These are phyloP conservation scores for Drosophila atripex DNA, from an alignment of 2,888 invertebrate genomes.

Conservation along the genomic window DNA sequence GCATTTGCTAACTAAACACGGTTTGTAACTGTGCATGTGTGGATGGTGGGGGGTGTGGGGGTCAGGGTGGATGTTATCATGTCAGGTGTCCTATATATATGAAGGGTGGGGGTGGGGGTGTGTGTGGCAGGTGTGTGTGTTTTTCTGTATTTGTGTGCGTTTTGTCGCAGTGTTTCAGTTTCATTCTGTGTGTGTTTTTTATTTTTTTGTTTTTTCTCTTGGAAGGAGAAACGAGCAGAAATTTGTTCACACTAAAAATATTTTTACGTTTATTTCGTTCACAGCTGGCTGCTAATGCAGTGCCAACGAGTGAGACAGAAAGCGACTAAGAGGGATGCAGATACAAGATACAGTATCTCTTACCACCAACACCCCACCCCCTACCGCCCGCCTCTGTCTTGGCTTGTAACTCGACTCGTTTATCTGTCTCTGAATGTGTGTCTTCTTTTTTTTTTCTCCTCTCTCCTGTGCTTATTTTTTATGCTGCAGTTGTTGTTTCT, in stretches of 20 bases:
- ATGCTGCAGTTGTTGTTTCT: constrained; percentile 34
- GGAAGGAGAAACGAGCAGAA: constrained; percentile 34
- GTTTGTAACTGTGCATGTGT: constrained; percentile 17
- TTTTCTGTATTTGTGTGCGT: constrained; percentile 28
- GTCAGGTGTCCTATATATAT: constrained; percentile 33
- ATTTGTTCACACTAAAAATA: constrained; percentile 74
- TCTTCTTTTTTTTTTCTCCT: constrained; percentile 1
- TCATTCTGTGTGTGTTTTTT: constrained; percentile 28
- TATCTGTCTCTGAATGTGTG: constrained; percentile 67
- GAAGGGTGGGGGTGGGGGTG: background rate
- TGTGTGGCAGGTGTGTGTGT: constrained; percentile 12
- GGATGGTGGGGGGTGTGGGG: background rate
- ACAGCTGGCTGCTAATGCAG: constrained; percentile 76
- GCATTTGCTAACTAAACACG: constrained; percentile 69
- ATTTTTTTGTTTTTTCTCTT: constrained; percentile 13
- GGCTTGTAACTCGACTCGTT: constrained; percentile 48
- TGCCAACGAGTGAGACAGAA: constrained; percentile 48
- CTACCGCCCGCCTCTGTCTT: constrained; percentile 1
- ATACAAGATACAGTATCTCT: constrained; percentile 16
- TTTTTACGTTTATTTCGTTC: constrained; percentile 72
- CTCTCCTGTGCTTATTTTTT: constrained; percentile 24
- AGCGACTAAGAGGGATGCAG: constrained; percentile 14
- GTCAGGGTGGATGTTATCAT: constrained; percentile 30
- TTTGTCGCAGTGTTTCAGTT: constrained; percentile 44
- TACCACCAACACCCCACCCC: background rate